These are phyloP conservation scores for Paramisgurnus dabryanus DNA, from an alignment of 2,113 vertebrate species.

Conservation along the genomic window DNA sequence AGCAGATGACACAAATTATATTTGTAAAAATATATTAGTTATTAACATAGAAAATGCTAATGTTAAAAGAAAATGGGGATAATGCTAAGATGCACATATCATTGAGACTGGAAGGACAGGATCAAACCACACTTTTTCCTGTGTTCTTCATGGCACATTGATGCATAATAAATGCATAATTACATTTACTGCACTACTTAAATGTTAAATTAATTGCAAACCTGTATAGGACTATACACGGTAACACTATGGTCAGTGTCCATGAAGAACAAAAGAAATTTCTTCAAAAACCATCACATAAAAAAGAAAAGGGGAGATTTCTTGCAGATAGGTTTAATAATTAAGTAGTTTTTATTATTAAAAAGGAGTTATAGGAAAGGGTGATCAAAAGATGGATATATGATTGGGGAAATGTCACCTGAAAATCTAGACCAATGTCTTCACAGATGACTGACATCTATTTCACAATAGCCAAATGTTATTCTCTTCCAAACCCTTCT, in stretches of 20 bases:
- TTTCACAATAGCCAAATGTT: neutral
- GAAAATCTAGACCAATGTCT: neutral
- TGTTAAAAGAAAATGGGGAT: constrained; percentile 28
- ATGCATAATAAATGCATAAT: constrained; percentile 17
- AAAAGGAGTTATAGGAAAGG: constrained; percentile 13
- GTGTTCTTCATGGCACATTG: constrained; percentile 52
- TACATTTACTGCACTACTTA: constrained; percentile 6
- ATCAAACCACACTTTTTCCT: constrained; percentile 42
- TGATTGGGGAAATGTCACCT: neutral
- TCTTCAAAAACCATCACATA: constrained; percentile 38
- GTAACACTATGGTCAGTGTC: neutral
- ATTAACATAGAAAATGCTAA: neutral
- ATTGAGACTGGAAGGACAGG: constrained; percentile 5
- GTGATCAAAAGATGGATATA: constrained; percentile 1
- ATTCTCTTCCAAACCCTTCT: neutral
- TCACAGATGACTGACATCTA: neutral
- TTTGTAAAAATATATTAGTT: neutral
- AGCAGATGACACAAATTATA: constrained; percentile 27
- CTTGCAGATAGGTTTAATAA: constrained; percentile 25
- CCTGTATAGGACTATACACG: neutral
- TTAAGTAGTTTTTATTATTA: neutral
- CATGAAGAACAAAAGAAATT: constrained; percentile 56
- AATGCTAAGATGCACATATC: neutral
- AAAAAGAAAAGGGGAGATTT: neutral
- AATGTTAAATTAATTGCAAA: neutral